Percentiles rank a stretch among this genome's conserved stretches.
Evolutionary conservation across 1,140 invertebrate genomes (phyloP).

Genomic region (Drosophila murphyi): DNA sequence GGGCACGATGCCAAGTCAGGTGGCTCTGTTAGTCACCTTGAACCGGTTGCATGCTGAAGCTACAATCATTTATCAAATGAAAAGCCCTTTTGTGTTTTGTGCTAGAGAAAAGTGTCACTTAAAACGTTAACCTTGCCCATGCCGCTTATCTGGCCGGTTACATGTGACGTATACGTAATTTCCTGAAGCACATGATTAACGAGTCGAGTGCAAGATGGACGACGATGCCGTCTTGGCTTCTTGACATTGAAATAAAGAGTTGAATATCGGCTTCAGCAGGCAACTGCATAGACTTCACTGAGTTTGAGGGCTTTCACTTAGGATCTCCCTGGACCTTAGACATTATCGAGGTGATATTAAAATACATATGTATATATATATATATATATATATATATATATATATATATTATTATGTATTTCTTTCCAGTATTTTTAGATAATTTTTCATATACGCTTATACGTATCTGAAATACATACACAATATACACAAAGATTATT

Average conservation of each 20-base stretch:
- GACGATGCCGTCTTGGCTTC: slow-evolving; percentile 42
- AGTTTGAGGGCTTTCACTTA: too few relatives aligned
- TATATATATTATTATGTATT: too few relatives aligned
- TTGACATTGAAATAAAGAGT: slow-evolving; percentile 48
- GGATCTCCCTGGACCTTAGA: too few relatives aligned
- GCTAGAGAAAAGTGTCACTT: slow-evolving; percentile 21
- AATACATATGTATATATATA: too few relatives aligned
- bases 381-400: too few relatives aligned
- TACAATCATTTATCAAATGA: slow-evolving; percentile 68
- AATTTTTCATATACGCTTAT: too few relatives aligned
- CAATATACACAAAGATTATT: too few relatives aligned
- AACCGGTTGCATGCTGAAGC: slow-evolving; percentile 51
- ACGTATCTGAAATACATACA: too few relatives aligned
- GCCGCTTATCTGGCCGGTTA: slow-evolving; percentile 69
- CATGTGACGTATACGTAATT: slow-evolving; percentile 78
- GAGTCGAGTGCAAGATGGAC: slow-evolving; percentile 45
- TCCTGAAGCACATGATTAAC: slow-evolving; percentile 66
- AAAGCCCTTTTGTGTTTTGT: slow-evolving; percentile 56
- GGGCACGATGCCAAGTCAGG: slow-evolving; percentile 35
- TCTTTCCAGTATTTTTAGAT: too few relatives aligned
- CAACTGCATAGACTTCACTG: background rate
- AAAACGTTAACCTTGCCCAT: slow-evolving; percentile 58
- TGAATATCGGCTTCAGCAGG: slow-evolving; percentile 46
- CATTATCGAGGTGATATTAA: too few relatives aligned
- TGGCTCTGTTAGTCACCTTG: slow-evolving; percentile 58